Evolutionary conservation across 1,140 invertebrate genomes (phyloP).

Genomic region (Atta cephalotes): DNA sequence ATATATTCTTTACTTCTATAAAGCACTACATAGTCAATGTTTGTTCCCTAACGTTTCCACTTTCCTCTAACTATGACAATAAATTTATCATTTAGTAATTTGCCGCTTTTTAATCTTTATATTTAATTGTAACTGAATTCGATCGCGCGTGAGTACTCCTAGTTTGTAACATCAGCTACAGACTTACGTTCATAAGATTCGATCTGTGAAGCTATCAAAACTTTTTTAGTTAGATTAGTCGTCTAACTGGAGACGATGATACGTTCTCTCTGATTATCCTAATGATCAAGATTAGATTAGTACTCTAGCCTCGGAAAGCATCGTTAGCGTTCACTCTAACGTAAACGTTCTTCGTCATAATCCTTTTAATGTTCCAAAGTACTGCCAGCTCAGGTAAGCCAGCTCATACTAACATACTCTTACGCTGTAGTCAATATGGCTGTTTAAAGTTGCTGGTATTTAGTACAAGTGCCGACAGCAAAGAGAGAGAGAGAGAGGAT

Average conservation of each 20-base stretch:
- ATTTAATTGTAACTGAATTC: conserved; percentile 41
- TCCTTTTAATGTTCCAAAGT: conserved; percentile 34
- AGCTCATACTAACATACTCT: not conserved
- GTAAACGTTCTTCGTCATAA: conserved; percentile 3
- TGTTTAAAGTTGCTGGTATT: conserved; percentile 15
- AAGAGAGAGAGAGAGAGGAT: conserved; percentile 17
- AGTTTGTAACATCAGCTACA: conserved; percentile 5
- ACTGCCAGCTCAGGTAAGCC: conserved; percentile 15
- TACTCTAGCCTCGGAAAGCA: conserved; percentile 35
- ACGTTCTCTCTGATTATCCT: conserved; percentile 7
- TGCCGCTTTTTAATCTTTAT: not conserved
- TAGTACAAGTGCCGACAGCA: conserved; percentile 3
- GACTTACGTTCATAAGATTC: not conserved
- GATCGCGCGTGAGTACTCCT: conserved; percentile 6
- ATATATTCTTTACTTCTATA: conserved; percentile 51
- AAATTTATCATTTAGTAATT: conserved; percentile 9
- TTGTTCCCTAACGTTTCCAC: conserved; percentile 51
- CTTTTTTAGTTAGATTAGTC: conserved; percentile 37
- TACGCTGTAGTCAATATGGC: conserved; percentile 12
- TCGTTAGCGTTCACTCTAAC: conserved; percentile 41
- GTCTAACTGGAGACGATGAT: conserved; percentile 26
- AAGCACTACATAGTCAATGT: conserved; percentile 47
- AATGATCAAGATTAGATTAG: conserved; percentile 45
- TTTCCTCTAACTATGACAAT: conserved; percentile 31
- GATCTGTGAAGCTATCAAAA: conserved; percentile 20